Evolutionary conservation across 2,797 vertebrate genomes (phyloP), one percentile per base, ranked within the genome.

Genomic region (Cirrhinus molitorella): DNA sequence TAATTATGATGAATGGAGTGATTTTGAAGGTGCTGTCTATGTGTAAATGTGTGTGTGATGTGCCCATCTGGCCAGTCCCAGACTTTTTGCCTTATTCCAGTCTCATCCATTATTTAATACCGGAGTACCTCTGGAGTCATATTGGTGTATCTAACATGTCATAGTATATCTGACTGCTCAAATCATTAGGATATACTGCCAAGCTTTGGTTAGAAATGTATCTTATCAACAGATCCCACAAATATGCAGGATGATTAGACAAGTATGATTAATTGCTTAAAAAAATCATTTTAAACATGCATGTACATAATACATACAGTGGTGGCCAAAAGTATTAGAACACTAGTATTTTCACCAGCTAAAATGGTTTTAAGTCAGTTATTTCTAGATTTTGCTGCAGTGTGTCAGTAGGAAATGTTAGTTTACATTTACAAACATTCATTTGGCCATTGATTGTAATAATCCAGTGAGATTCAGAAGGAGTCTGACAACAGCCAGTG

Each of bases 1-100:
- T 85, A 80, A 83, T 88, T 86, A 71, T 83, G 71, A 80, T 55
- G 43, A 87, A 87, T 81, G 83, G 77, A 31, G 37, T 12, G 43
- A 51, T 83, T 85, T 74, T 75, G 21, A 67, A 43, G 40, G 37
- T 74, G 25, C 51, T 83, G 57, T 4, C 2, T 47, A 14, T 31
- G 10, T 78, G 34, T 68, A 16, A 10, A 31, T 17, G 19, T 63
- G 16, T 49, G 37, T 23, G 17, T 51, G 40, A 21, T 72, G 16
- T 25, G 10, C 17, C 19, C 9, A 40, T 74, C 74, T 82, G 74
- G 40, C 57, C 70, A 66, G 5, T 14, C 9, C 25, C 21, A 25
- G 34, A 40, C 40, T 14, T 3, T 80, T 68, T 57, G 53, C 4
- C 23, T 16, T 40, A 21, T 23, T 79, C 51, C 51, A 65, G 63